Evolutionary conservation across 2,797 vertebrate species (phyloP).

Genomic region (Myotis myotis): DNA sequence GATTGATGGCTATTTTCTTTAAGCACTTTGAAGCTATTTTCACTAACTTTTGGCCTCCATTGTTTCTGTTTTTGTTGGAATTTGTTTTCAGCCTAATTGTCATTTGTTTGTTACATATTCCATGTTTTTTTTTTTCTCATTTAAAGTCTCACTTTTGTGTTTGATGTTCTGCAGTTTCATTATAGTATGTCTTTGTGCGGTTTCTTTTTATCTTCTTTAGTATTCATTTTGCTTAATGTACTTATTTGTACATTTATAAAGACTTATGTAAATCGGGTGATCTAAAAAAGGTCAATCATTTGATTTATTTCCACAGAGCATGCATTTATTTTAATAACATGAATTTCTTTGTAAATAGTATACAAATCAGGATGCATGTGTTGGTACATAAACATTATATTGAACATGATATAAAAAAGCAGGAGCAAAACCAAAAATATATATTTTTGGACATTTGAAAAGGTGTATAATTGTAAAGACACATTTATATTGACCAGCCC

Average conservation of each 20-base stretch:
- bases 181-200: not conserved
- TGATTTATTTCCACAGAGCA: constrained; percentile 40
- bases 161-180: not conserved
- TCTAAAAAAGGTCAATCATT: not conserved
- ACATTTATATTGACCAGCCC: not conserved
- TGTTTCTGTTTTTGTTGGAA: constrained; percentile 12
- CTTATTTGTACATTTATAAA: not conserved
- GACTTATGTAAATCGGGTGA: not conserved
- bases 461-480: constrained; percentile 32
- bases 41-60: not conserved
- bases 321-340: constrained; percentile 26
- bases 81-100: not conserved
- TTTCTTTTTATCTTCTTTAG: not conserved
- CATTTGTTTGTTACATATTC: not conserved
- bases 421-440: not conserved
- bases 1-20: constrained; percentile 3
- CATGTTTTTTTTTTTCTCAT: not conserved
- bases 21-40: not conserved
- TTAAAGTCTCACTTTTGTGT: not conserved
- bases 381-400: not conserved
- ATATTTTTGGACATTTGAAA: not conserved
- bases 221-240: constrained; percentile 29
- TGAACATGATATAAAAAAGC: not conserved
- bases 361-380: not conserved
- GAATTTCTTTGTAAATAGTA: constrained; percentile 16